Conservation (phyloP, 1,140 invertebrate genomes). For the Aphelinus certus region DNA sequence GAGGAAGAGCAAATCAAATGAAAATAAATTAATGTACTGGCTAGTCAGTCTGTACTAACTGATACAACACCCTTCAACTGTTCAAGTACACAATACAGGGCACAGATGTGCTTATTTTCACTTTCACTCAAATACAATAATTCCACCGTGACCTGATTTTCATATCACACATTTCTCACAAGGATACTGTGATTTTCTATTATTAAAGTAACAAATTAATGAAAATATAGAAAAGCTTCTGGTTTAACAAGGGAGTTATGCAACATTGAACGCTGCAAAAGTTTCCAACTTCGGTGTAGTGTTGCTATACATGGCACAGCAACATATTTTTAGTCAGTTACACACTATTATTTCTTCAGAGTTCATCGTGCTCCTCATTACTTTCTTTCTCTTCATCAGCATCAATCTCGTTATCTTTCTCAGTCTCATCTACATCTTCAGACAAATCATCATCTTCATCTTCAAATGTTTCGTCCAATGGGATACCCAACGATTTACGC, state of each 20-base stretch:
- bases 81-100: constrained; percentile 1
- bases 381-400: constrained; percentile 51
- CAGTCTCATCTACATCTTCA: constrained; percentile 64
- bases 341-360: constrained; percentile 47
- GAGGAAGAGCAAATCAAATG: constrained; percentile 54
- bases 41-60: constrained; percentile 11
- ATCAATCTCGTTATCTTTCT: constrained; percentile 66
- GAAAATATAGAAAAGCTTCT: constrained; percentile 1
- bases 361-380: constrained; percentile 56
- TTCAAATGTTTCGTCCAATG: constrained; percentile 76
- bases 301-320: constrained; percentile 48
- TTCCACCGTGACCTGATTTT: neutral
- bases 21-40: constrained; percentile 40
- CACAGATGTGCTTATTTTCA: neutral
- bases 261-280: constrained; percentile 32
- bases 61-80: neutral
- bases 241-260: neutral
- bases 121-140: constrained; percentile 10
- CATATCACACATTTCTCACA: constrained; percentile 21
- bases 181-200: constrained; percentile 5
- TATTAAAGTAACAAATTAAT: constrained; percentile 6
- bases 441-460: constrained; percentile 72
- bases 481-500: constrained; percentile 82
- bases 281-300: constrained; percentile 3
- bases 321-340: constrained; percentile 30